These are phyloP conservation scores for Pituophis catenifer DNA, from an alignment of 2,113 vertebrate genomes.

Conservation along the genomic window DNA sequence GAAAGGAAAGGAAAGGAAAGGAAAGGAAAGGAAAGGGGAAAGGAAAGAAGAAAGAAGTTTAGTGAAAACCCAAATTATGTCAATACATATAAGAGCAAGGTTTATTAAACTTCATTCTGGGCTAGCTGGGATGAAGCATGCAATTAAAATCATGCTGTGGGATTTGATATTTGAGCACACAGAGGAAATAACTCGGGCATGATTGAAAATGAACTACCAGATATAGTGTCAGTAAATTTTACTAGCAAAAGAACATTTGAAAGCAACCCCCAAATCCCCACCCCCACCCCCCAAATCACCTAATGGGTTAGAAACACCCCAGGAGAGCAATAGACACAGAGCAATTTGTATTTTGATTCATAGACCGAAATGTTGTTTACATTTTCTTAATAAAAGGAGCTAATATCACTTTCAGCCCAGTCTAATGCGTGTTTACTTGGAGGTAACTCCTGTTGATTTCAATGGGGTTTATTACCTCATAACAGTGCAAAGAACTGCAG, in stretches of 20 bases:
- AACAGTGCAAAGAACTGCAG: neutral
- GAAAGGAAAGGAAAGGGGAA: neutral
- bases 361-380: neutral
- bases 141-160: conserved; percentile 57
- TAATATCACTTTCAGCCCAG: neutral
- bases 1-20: too few species aligned
- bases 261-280: neutral
- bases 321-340: neutral
- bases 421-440: neutral
- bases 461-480: neutral
- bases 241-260: conserved; percentile 20
- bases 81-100: neutral
- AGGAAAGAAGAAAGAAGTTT: conserved; percentile 4
- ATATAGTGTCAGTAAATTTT: conserved; percentile 36
- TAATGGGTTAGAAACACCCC: neutral
- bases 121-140: conserved; percentile 33
- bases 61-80: neutral
- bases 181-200: conserved; percentile 42
- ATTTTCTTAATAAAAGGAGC: neutral
- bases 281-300: neutral
- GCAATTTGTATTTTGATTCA: neutral
- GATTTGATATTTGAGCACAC: conserved; percentile 38
- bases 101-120: conserved; percentile 37
- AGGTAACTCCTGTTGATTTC: neutral
- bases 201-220: neutral